Conservation (phyloP, 2,113 vertebrate genomes). For the Paratilapia polleni region DNA sequence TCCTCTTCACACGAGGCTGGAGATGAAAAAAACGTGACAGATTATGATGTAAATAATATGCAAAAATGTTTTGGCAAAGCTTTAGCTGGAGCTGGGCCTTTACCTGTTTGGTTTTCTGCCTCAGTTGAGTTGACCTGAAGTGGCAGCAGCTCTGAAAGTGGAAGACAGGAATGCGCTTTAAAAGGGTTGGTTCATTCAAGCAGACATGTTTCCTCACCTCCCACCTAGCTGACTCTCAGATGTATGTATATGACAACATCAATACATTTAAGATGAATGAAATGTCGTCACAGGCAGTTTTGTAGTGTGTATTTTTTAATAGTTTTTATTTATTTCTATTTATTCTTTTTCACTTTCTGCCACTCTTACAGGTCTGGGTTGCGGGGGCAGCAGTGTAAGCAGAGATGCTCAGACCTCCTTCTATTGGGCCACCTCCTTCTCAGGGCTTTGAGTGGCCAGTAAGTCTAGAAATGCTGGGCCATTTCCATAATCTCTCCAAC, state of each 20-base stretch:
- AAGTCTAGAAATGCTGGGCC: not conserved
- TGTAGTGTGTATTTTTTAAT: not conserved
- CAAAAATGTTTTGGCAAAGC: conserved; percentile 1
- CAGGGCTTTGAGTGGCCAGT: not conserved
- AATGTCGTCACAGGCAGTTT: not conserved
- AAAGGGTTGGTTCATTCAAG: not conserved
- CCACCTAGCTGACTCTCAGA: not conserved
- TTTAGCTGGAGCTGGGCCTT: not conserved
- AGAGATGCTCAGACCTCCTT: not conserved
- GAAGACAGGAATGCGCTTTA: not conserved
- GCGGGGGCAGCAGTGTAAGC: not conserved
- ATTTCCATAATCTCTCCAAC: not conserved
- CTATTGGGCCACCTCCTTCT: not conserved
- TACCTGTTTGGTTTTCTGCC: conserved; percentile 78
- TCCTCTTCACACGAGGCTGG: conserved; percentile 67
- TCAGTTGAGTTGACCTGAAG: conserved; percentile 66
- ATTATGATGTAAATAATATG: not conserved
- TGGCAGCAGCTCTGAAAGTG: conserved; percentile 69
- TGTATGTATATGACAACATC: not conserved
- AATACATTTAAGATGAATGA: not conserved
- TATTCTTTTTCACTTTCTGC: not conserved
- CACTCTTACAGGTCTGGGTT: not conserved
- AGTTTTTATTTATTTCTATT: not conserved
- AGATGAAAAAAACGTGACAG: not conserved
- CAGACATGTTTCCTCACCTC: not conserved